These are phyloP conservation scores for Nipponia nippon DNA, from an alignment of 2,113 vertebrate genomes.

Conservation along the genomic window DNA sequence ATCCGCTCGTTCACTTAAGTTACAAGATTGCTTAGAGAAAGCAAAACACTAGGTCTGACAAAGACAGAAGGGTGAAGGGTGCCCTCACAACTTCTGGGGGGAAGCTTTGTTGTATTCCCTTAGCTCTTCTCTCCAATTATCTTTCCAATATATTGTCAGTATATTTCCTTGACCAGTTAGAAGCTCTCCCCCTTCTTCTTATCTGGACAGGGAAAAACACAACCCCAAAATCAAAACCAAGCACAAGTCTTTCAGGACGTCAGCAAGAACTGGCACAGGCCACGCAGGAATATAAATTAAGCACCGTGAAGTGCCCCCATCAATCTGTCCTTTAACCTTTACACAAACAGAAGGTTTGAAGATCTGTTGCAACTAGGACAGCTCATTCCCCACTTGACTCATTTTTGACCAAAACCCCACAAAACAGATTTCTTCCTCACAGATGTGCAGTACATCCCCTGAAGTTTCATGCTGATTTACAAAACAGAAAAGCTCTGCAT, in stretches of 20 bases:
- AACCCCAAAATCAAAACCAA: neutral
- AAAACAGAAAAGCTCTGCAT: neutral
- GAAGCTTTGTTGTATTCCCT: neutral
- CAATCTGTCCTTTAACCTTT: neutral
- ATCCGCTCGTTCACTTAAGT: neutral
- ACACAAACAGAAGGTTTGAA: neutral
- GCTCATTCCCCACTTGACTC: neutral
- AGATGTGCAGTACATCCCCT: neutral
- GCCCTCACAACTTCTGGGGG: neutral
- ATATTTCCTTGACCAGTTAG: neutral
- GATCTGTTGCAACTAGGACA: neutral
- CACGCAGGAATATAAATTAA: neutral
- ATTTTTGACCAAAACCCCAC: neutral
- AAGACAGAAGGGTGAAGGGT: neutral
- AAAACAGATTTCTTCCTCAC: neutral
- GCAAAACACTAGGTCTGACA: neutral
- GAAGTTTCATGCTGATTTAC: neutral
- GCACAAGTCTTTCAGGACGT: neutral
- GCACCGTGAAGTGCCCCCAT: neutral
- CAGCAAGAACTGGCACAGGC: neutral
- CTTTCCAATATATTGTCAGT: neutral
- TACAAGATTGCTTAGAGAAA: neutral
- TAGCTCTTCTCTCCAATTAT: neutral
- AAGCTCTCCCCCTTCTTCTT: neutral
- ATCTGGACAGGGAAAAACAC: too few species aligned